Percentiles rank a stretch among this genome's conserved stretches.
These are phyloP conservation scores for Lophotriccus pileatus DNA, from an alignment of 2,797 vertebrate genomes.

Conservation along the genomic window DNA sequence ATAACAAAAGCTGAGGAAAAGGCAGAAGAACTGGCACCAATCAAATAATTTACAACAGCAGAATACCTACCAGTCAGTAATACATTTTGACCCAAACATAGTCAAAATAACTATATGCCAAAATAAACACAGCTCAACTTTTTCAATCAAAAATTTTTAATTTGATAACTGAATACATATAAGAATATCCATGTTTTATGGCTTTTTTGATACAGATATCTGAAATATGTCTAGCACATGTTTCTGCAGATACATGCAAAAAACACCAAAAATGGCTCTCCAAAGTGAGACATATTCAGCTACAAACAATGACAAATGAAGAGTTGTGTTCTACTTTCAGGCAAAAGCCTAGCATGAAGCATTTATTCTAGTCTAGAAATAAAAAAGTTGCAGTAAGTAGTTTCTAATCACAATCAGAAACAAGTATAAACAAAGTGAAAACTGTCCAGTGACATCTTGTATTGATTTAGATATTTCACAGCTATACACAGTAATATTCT, in stretches of 20 bases:
- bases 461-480: not conserved
- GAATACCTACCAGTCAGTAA: not conserved
- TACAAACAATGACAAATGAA: not conserved
- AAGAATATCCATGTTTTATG: not conserved
- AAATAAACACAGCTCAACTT: not conserved
- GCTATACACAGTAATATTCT: not conserved
- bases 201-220: not conserved
- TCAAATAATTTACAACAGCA: not conserved
- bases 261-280: not conserved
- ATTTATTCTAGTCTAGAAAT: not conserved
- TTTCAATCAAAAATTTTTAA: not conserved
- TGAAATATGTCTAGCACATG: not conserved
- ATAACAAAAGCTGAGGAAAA: not conserved
- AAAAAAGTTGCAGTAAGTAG: not conserved
- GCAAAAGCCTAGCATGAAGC: not conserved
- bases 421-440: not conserved
- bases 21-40: not conserved
- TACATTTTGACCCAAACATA: not conserved
- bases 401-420: not conserved
- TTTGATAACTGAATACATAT: not conserved
- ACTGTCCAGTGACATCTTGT: not conserved
- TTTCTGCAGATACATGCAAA: not conserved
- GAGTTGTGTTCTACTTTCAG: not conserved
- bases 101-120: not conserved
- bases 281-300: not conserved